Percentiles rank a stretch among this genome's conserved stretches.
Conservation (phyloP, 2,113 vertebrate genomes). For the Oncorhynchus tshawytscha region DNA sequence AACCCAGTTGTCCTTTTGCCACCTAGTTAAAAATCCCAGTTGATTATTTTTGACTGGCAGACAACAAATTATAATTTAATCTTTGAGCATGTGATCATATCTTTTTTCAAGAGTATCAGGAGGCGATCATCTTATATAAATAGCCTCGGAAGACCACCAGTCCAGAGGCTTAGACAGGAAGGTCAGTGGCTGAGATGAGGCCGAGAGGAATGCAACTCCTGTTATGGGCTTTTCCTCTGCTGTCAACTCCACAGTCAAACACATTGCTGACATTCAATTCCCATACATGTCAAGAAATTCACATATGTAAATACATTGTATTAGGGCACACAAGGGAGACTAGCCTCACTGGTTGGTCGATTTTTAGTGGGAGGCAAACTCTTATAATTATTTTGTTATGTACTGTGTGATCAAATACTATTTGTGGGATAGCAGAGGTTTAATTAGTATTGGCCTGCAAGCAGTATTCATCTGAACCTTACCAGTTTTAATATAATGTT, state of each 20-base stretch:
- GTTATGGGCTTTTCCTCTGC: constrained; percentile 27
- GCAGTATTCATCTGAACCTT: constrained; percentile 1
- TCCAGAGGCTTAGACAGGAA: constrained; percentile 52
- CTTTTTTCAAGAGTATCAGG: constrained; percentile 63
- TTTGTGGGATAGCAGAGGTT: not conserved
- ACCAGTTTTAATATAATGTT: too few relatives aligned
- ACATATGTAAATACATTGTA: too few relatives aligned
- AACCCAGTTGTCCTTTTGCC: not conserved
- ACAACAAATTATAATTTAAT: constrained; percentile 52
- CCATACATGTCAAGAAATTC: not conserved
- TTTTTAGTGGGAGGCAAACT: too few relatives aligned
- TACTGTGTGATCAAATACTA: constrained; percentile 12
- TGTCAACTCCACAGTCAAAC: constrained; percentile 23
- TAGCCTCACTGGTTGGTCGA: too few relatives aligned
- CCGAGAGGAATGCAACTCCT: constrained; percentile 43
- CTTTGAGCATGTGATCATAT: constrained; percentile 57
- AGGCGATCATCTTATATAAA: constrained; percentile 66
- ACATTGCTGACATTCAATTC: constrained; percentile 14
- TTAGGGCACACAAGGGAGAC: too few relatives aligned
- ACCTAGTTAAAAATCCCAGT: constrained; percentile 6
- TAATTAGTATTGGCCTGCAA: constrained; percentile 23
- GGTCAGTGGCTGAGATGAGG: constrained; percentile 52
- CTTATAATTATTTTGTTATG: not conserved
- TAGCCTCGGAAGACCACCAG: constrained; percentile 65
- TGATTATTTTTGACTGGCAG: constrained; percentile 32